Conservation (phyloP, 1,140 invertebrate genomes). For the Latrodectus geometricus region DNA sequence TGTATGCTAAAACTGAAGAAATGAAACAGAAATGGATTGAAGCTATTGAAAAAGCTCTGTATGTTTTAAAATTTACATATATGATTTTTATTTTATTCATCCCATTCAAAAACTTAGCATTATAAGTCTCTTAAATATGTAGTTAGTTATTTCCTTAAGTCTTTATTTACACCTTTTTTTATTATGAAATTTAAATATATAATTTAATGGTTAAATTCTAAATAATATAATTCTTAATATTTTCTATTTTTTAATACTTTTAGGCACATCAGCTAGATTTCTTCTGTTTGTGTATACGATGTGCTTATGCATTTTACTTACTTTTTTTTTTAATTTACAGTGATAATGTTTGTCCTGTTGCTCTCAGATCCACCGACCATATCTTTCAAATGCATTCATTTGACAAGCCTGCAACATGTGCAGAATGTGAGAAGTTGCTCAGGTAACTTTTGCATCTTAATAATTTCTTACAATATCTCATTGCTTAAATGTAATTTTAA, state of each 20-base stretch:
- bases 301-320: conserved; percentile 36
- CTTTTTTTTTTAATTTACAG: conserved; percentile 71
- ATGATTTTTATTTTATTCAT: too few relatives aligned
- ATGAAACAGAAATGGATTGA: conserved; percentile 91
- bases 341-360: conserved; percentile 87
- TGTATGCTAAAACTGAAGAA: conserved; percentile 90
- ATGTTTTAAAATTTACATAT: conserved; percentile 68
- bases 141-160: background rate
- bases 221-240: too few relatives aligned
- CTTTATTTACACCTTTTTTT: background rate
- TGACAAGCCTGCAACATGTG: conserved; percentile 82
- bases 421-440: conserved; percentile 86
- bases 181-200: too few relatives aligned
- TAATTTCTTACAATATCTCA: too few relatives aligned
- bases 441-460: conserved; percentile 78
- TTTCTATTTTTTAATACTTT: too few relatives aligned
- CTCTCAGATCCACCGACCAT: conserved; percentile 83
- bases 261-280: too few relatives aligned
- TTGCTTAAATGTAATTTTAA: too few relatives aligned
- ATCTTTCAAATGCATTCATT: conserved; percentile 91
- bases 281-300: conserved; percentile 48
- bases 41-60: conserved; percentile 91
- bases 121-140: background rate
- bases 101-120: background rate
- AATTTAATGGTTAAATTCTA: too few relatives aligned